A percentile compares a stretch with the other conserved stretches of the same genome.
Evolutionary conservation across 1,140 invertebrate genomes (phyloP).

Genomic region (Eufriesea mexicana): DNA sequence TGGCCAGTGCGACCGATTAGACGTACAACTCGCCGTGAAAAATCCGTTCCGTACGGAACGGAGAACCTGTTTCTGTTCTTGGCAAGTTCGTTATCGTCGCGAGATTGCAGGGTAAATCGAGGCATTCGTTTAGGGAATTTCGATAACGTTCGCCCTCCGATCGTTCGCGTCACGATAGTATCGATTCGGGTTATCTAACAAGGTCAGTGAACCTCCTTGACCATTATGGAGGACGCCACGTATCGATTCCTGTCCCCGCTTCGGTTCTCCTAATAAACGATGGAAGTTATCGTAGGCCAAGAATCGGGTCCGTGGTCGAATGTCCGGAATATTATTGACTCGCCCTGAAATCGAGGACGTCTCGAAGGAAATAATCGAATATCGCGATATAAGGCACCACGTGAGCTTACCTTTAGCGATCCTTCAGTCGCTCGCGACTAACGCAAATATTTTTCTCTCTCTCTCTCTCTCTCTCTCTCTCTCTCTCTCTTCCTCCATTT

Average conservation of each 20-base stretch:
- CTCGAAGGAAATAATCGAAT: neutral
- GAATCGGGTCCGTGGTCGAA: neutral
- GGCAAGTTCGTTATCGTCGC: constrained; percentile 29
- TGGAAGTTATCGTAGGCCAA: constrained; percentile 16
- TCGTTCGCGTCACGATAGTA: constrained; percentile 16
- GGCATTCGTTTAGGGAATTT: constrained; percentile 44
- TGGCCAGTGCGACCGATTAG: neutral
- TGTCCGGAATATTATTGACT: neutral
- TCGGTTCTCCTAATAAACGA: constrained; percentile 22
- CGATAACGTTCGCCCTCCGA: constrained; percentile 37
- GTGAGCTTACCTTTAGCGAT: neutral
- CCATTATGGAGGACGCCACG: constrained; percentile 43
- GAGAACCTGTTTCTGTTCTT: neutral
- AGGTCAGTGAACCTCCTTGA: constrained; percentile 56
- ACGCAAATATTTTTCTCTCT: neutral
- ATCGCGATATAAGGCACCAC: too few species aligned
- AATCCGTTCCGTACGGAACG: neutral
- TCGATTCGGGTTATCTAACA: constrained; percentile 50
- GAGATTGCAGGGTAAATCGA: constrained; percentile 28
- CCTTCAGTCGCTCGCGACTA: neutral
- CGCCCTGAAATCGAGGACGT: neutral
- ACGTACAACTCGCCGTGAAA: neutral
- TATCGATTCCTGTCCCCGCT: constrained; percentile 36
- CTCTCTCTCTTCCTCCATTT: neutral
- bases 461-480: too few species aligned